phyloP scores from a whole-genome alignment of 1,140 invertebrate species.

The Metopolophium dirhodum region DNA sequence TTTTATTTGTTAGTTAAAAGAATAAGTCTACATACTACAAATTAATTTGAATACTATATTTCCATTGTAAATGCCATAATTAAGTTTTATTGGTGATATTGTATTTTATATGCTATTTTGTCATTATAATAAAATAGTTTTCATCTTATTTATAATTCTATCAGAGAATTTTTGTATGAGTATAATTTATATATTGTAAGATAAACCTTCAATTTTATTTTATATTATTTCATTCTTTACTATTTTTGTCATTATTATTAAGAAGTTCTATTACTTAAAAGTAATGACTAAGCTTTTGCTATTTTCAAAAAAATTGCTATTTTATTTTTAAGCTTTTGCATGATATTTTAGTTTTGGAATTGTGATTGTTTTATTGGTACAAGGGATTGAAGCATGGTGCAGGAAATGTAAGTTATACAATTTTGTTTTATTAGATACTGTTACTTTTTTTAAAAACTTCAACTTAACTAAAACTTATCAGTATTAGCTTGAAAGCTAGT shows the following conservation, averaged over 20 bases:
- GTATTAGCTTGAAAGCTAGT: background rate
- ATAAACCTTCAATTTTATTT: background rate
- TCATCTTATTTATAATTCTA: background rate
- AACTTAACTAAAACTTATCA: background rate
- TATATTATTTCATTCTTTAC: background rate
- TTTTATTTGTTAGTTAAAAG: background rate
- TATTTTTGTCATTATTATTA: background rate
- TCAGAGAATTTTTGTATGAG: background rate
- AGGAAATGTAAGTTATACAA: conserved; percentile 5
- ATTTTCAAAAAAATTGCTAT: background rate
- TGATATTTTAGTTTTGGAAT: conserved; percentile 26
- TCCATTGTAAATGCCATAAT: background rate
- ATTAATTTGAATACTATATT: background rate
- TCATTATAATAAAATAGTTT: background rate
- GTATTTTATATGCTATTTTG: background rate
- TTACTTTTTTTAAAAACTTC: too few species aligned
- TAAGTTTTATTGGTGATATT: background rate
- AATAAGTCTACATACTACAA: background rate
- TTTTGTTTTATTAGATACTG: background rate
- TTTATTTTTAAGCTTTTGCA: background rate
- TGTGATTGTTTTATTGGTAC: conserved; percentile 30
- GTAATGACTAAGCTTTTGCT: background rate
- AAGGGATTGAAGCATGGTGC: background rate
- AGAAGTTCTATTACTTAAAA: background rate
- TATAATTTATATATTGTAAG: background rate